These are phyloP conservation scores for Brenthis daphne DNA, from an alignment of 2,888 invertebrate species.

Conservation along the genomic window DNA sequence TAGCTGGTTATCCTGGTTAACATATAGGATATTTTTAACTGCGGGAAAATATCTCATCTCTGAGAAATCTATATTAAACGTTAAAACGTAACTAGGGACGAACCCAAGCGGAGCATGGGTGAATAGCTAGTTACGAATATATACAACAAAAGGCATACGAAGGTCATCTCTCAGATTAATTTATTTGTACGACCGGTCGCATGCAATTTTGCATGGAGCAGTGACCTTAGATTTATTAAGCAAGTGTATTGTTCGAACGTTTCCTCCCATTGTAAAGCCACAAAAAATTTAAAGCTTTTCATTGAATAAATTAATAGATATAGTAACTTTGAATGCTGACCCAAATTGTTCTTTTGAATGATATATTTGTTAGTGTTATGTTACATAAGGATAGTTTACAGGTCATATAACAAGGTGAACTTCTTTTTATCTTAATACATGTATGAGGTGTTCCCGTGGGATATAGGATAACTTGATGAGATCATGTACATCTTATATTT, in stretches of 20 bases:
- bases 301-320: slow-evolving; percentile 3
- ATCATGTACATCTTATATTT: too few relatives aligned
- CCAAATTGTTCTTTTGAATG: neutral
- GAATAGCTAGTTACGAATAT: neutral
- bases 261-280: slow-evolving; percentile 10
- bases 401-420: too few relatives aligned
- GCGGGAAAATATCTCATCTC: too few relatives aligned
- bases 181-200: slow-evolving; percentile 25
- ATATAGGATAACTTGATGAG: too few relatives aligned
- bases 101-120: too few relatives aligned
- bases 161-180: slow-evolving; percentile 33
- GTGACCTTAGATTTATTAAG: slow-evolving; percentile 29
- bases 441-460: too few relatives aligned
- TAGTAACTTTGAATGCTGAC: neutral
- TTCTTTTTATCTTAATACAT: too few relatives aligned
- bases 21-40: too few relatives aligned
- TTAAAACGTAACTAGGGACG: too few relatives aligned
- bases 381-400: too few relatives aligned
- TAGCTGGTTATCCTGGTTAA: too few relatives aligned
- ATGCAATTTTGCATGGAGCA: slow-evolving; percentile 36
- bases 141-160: slow-evolving; percentile 17
- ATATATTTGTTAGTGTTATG: neutral
- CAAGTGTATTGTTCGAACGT: slow-evolving; percentile 5
- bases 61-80: too few relatives aligned
- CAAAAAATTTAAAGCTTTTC: slow-evolving; percentile 12